Percentiles rank a stretch among this genome's conserved stretches.
phyloP scores from a whole-genome alignment of 2,888 invertebrate genomes.

The Plemyria rubiginata region DNA sequence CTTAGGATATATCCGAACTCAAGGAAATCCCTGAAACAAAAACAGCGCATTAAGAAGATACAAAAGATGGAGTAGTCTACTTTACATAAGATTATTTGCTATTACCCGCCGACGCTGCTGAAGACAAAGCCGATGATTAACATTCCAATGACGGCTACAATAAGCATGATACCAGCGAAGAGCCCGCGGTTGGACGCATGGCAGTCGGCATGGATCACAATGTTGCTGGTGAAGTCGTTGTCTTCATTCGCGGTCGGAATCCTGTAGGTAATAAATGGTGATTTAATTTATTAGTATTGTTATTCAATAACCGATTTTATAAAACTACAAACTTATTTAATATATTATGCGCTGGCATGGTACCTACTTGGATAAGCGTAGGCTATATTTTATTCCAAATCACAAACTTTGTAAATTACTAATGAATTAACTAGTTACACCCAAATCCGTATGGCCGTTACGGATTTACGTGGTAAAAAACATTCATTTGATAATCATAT shows the following conservation, averaged over 20 bases:
- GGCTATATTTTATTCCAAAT: no score
- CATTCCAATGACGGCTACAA: slow-evolving; percentile 77
- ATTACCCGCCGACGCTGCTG: slow-evolving; percentile 77
- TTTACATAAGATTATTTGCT: neutral
- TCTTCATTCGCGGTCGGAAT: slow-evolving; percentile 77
- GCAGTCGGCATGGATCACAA: slow-evolving; percentile 89
- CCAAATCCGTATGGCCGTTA: no score
- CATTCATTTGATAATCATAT: no score
- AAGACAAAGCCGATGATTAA: slow-evolving; percentile 78
- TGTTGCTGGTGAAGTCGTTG: slow-evolving; percentile 81
- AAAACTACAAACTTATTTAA: neutral
- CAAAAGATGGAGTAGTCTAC: no score
- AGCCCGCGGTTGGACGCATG: slow-evolving; percentile 91
- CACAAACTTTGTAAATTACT: no score
- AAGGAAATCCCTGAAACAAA: slow-evolving; percentile 72
- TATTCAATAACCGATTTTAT: neutral
- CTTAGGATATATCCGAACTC: slow-evolving; percentile 80
- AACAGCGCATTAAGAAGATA: no score
- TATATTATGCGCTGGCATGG: no score
- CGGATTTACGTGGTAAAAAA: no score
- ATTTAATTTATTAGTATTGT: neutral
- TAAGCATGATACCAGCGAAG: slow-evolving; percentile 87
- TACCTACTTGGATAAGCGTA: no score
- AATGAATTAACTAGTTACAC: no score
- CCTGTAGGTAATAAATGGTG: slow-evolving; percentile 47